A percentile compares a stretch with the other conserved stretches of the same genome.
phyloP scores from a whole-genome alignment of 2,113 vertebrate species.

The Petaurus breviceps region DNA sequence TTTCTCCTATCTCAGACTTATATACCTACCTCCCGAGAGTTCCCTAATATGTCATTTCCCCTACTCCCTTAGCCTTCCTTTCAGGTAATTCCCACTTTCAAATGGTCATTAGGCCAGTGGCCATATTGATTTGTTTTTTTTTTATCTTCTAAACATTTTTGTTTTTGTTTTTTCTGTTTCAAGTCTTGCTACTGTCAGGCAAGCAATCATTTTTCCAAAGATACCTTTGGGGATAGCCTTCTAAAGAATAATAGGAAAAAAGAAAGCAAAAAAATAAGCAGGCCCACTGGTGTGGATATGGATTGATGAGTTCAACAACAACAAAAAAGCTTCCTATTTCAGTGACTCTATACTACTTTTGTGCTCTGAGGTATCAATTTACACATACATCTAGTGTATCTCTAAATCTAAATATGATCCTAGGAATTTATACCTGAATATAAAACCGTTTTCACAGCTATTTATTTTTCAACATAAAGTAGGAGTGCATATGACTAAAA shows the following conservation, averaged over 20 bases:
- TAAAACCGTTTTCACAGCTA: conserved; percentile 36
- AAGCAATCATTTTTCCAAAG: conserved; percentile 19
- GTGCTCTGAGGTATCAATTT: conserved; percentile 39
- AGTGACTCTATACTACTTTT: neutral
- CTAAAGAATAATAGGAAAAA: conserved; percentile 26
- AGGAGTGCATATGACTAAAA: conserved; percentile 5
- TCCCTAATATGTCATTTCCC: neutral
- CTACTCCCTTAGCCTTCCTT: neutral
- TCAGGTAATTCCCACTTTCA: neutral
- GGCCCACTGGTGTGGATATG: conserved; percentile 11
- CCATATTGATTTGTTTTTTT: neutral
- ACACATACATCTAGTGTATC: neutral
- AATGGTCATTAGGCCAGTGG: neutral
- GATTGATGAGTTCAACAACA: neutral
- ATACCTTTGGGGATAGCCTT: conserved; percentile 23
- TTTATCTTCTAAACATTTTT: neutral
- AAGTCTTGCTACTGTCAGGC: conserved; percentile 5
- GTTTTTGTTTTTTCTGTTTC: conserved; percentile 9
- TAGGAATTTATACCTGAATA: conserved; percentile 17
- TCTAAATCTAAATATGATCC: conserved; percentile 23
- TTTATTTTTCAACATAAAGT: conserved; percentile 31
- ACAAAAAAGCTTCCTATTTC: conserved; percentile 2
- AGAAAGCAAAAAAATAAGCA: neutral
- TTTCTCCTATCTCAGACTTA: neutral
- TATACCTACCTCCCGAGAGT: neutral